Conservation (phyloP, 2,113 vertebrate genomes). For the Azemiops feae region DNA sequence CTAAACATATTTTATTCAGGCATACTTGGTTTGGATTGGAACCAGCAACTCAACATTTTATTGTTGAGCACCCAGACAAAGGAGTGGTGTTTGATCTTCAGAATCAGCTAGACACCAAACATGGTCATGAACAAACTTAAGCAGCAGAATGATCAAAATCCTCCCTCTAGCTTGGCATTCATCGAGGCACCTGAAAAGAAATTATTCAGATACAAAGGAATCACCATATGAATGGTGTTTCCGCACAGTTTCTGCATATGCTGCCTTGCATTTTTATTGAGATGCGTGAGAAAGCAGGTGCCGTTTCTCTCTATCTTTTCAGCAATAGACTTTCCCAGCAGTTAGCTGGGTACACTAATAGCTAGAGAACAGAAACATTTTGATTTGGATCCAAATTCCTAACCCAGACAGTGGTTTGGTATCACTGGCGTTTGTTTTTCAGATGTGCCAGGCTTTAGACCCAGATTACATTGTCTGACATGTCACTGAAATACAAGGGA, state of each 20-base stretch:
- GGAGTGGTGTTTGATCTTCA: conserved; percentile 54
- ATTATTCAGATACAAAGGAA: conserved; percentile 73
- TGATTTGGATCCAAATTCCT: conserved; percentile 60
- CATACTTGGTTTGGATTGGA: conserved; percentile 10
- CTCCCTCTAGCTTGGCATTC: conserved; percentile 59
- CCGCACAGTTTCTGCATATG: conserved; percentile 68
- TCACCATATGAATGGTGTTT: conserved; percentile 76
- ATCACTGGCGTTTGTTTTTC: background rate
- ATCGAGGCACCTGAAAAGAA: conserved; percentile 73
- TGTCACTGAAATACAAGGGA: conserved; percentile 57
- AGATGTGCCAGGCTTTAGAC: conserved; percentile 55
- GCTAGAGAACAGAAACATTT: conserved; percentile 58
- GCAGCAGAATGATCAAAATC: conserved; percentile 54
- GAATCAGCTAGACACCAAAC: conserved; percentile 48
- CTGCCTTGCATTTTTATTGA: conserved; percentile 75
- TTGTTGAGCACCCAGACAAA: conserved; percentile 34
- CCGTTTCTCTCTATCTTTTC: conserved; percentile 68
- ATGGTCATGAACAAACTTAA: conserved; percentile 48
- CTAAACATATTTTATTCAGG: conserved; percentile 27
- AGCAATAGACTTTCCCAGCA: conserved; percentile 71
- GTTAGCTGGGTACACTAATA: conserved; percentile 57
- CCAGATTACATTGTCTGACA: conserved; percentile 59
- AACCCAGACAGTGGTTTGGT: conserved; percentile 48
- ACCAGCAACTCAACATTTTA: conserved; percentile 17
- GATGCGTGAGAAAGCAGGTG: conserved; percentile 77